Percentiles rank a stretch among this genome's conserved stretches.
Evolutionary conservation across 37 sponge, comb jelly and placozoan species (phyloP).

Genomic region (Spongilla lacustris): DNA sequence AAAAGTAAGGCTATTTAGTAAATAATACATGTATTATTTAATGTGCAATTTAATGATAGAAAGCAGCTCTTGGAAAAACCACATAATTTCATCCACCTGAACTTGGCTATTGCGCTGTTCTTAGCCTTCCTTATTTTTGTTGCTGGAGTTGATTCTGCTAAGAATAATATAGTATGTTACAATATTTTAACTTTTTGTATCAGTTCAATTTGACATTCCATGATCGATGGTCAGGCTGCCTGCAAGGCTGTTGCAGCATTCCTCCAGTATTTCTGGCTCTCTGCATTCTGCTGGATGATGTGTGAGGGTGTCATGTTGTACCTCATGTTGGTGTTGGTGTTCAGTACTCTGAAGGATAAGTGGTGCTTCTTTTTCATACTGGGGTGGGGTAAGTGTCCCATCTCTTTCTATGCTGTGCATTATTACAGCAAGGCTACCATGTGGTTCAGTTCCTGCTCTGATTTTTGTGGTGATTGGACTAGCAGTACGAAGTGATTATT

Average conservation of each 20-base stretch:
- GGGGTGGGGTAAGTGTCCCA: constrained; percentile 19
- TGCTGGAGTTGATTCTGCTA: constrained; percentile 35
- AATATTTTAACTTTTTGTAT: too few relatives aligned
- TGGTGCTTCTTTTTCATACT: constrained; percentile 22
- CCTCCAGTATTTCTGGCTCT: constrained; percentile 37
- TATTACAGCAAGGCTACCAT: too few relatives aligned
- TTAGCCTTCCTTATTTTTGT: constrained; percentile 48
- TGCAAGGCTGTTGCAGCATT: constrained; percentile 29
- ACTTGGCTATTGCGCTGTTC: constrained; percentile 52
- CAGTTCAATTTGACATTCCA: too few relatives aligned
- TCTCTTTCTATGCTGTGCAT: not conserved
- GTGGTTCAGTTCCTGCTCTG: constrained; percentile 17
- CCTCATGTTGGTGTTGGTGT: constrained; percentile 29
- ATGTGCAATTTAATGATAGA: constrained; percentile 28
- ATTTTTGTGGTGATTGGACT: constrained; percentile 32
- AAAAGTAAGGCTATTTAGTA: constrained; percentile 26
- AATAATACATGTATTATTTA: not conserved
- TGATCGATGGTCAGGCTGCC: not conserved
- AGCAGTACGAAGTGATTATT: constrained; percentile 4
- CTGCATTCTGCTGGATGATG: constrained; percentile 47
- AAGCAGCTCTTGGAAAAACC: constrained; percentile 29
- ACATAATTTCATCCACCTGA: constrained; percentile 67
- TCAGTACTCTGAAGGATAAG: constrained; percentile 18
- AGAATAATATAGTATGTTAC: too few relatives aligned
- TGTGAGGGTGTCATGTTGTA: constrained; percentile 43